Evolutionary conservation across 2,113 vertebrate genomes (phyloP).

Genomic region (Cynoglossus semilaevis): DNA sequence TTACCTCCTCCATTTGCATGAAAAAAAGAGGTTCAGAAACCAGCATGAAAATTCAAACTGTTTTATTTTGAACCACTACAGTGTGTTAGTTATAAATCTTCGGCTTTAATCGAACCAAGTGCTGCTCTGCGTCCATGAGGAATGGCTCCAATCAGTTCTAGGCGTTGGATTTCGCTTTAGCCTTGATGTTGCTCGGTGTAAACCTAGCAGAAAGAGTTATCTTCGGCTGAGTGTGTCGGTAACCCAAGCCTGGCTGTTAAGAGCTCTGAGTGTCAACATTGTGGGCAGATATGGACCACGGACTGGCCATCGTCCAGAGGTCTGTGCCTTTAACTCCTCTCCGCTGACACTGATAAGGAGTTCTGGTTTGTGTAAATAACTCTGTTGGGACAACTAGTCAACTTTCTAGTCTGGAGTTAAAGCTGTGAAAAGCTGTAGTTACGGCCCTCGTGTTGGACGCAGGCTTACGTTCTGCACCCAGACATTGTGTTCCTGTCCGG

Average conservation of each 20-base stretch:
- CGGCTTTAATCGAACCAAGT: neutral
- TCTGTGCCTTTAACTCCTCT: conserved; percentile 39
- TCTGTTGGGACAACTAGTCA: no score
- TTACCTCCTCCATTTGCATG: conserved; percentile 14
- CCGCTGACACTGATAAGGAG: conserved; percentile 59
- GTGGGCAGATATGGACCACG: conserved; percentile 65
- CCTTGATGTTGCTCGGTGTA: conserved; percentile 61
- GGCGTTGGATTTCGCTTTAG: conserved; percentile 57
- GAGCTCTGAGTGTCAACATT: conserved; percentile 74
- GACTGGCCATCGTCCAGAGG: conserved; percentile 69
- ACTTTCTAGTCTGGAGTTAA: conserved; percentile 13
- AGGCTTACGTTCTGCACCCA: conserved; percentile 29
- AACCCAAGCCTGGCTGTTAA: conserved; percentile 71
- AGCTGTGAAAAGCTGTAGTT: no score
- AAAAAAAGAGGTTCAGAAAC: conserved; percentile 14
- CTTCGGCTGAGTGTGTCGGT: conserved; percentile 57
- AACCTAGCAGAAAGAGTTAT: conserved; percentile 58
- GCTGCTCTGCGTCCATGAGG: conserved; percentile 28
- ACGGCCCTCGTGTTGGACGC: conserved; percentile 14
- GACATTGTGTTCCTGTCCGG: conserved; percentile 34
- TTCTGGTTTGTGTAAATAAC: conserved; percentile 48
- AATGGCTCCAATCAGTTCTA: conserved; percentile 29
- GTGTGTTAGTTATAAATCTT: neutral
- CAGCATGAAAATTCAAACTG: conserved; percentile 17
- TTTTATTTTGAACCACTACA: conserved; percentile 47